Conservation (phyloP, 2,888 invertebrate genomes). For the Napeogenes inachia region DNA sequence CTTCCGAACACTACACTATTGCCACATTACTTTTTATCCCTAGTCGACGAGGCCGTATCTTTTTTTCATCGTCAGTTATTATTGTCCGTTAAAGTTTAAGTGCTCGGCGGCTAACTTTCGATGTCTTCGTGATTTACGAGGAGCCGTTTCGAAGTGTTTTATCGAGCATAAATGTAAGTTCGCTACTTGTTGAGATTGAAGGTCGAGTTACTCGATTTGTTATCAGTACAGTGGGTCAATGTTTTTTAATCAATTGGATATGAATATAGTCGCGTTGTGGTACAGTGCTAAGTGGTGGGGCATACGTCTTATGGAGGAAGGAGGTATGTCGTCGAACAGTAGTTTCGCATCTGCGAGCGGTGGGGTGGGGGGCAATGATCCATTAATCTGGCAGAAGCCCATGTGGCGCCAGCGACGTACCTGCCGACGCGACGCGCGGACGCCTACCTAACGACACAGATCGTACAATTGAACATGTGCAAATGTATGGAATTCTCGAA, state of each 20-base stretch:
- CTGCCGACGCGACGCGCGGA: constrained; percentile 73
- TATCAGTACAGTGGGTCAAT: constrained; percentile 59
- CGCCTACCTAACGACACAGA: constrained; percentile 72
- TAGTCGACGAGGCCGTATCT: constrained; percentile 54
- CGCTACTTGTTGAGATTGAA: constrained; percentile 73
- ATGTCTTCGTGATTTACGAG: constrained; percentile 73
- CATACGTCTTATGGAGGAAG: constrained; percentile 63
- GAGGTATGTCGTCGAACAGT: constrained; percentile 66
- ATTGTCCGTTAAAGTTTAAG: constrained; percentile 77
- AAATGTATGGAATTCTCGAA: constrained; percentile 37
- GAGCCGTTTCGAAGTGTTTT: constrained; percentile 73
- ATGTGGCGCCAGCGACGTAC: constrained; percentile 83
- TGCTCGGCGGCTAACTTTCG: constrained; percentile 74
- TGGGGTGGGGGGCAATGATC: constrained; percentile 84
- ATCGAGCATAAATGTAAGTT: constrained; percentile 75
- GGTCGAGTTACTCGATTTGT: constrained; percentile 51
- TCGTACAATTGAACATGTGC: constrained; percentile 59
- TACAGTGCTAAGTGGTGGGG: constrained; percentile 55
- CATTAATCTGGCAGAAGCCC: constrained; percentile 90
- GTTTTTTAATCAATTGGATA: constrained; percentile 36
- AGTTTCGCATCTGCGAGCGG: constrained; percentile 63
- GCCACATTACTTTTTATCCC: constrained; percentile 72
- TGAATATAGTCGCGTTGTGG: constrained; percentile 31
- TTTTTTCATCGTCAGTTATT: constrained; percentile 73
- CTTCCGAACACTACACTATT: constrained; percentile 58